Base-by-base conservation (phyloP, 2,113 vertebrate genomes). In the Laticauda colubrina region DNA sequence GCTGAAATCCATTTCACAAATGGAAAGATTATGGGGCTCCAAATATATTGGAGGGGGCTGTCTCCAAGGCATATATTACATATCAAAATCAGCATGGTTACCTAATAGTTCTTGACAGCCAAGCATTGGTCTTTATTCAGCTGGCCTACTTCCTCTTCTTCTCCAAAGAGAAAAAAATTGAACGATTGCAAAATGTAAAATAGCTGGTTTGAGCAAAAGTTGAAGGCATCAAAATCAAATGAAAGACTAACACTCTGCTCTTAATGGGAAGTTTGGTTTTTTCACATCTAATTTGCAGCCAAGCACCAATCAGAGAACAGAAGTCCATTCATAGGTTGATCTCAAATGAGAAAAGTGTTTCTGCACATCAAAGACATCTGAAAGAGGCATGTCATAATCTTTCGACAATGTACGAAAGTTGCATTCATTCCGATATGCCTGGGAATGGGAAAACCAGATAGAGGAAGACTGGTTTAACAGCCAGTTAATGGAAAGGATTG, bases 181-280 rank as follows among this genome's bases (percentile, higher is more conserved):
- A 9, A 12, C 8, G 2, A 29, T 1, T 20, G 8, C 75, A 91
- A n/a, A 14, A 69, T 0, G 1, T 3, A 64, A 64, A 64, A 64
- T 51, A 14, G 57, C 34, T 89, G 88, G 21, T 89, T 11, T 34
- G 54, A 34, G 34, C 54, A 23, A 89, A 89, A 23, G 8, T 5
- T 4, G 54, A 53, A 69, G 59, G 12, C 26, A 64, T 29, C 14
- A 29, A n/a, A 64, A 29, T 34, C 20, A 59, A 89, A 24, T 14
- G 21, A 56, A 69, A n/a, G 43, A n/a, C 6, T 26, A n/a, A 69
- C 1, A 20, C 4, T 34, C 5, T 2, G 0, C 14, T 75, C 5
- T 5, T 34, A 34, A 75, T 75, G 69, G n/a, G 69, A 34, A 75
- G 69, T 75, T 75, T 75, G 12, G 69, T 34, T 75, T 75, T 75